A percentile compares a stretch with the other conserved stretches of the same genome.
These are phyloP conservation scores for Sinohyriopsis cumingii DNA, from an alignment of 2,888 invertebrate genomes.

Conservation along the genomic window DNA sequence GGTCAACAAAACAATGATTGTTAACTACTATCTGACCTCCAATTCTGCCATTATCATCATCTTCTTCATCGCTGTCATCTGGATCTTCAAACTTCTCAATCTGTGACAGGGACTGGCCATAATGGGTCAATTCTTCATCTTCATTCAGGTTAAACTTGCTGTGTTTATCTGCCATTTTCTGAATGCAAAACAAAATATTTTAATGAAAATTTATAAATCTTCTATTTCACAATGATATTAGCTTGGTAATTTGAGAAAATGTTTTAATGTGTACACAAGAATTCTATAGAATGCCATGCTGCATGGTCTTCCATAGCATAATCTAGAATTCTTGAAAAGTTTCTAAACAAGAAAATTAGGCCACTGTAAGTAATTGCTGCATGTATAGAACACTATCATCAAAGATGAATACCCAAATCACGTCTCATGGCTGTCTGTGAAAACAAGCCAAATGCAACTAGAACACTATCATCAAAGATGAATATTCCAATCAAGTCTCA, in stretches of 20 bases:
- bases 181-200: conserved; percentile 2
- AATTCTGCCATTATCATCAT: conserved; percentile 33
- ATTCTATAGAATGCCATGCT: no score
- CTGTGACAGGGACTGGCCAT: conserved; percentile 89
- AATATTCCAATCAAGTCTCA: no score
- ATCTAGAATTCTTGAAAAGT: no score
- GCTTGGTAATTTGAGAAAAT: neutral
- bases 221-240: neutral
- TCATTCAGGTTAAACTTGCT: conserved; percentile 89
- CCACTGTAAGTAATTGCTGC: no score
- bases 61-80: conserved; percentile 75
- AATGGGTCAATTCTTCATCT: conserved; percentile 88
- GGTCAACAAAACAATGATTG: no score
- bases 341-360: no score
- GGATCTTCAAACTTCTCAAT: conserved; percentile 94
- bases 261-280: neutral
- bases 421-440: no score
- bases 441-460: no score
- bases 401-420: no score
- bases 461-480: no score
- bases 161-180: conserved; percentile 69
- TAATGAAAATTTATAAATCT: neutral
- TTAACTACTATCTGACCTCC: conserved; percentile 15
- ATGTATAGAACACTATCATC: no score
- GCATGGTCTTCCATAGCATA: no score